These are phyloP conservation scores for Syngnathus acus DNA, from an alignment of 2,797 vertebrate species.

Conservation along the genomic window DNA sequence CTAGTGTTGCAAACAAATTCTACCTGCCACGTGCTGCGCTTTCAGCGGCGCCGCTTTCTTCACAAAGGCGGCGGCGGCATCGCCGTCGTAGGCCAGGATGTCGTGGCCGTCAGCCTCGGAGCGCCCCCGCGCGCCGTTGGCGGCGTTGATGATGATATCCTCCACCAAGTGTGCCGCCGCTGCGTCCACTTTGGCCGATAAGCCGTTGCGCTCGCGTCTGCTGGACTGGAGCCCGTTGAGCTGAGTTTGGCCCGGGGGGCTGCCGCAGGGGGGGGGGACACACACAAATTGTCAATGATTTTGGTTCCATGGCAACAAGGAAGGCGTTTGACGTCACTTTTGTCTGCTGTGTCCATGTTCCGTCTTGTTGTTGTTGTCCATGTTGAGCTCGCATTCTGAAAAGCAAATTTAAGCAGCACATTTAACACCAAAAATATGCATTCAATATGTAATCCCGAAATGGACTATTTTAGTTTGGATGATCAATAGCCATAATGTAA, in stretches of 20 bases:
- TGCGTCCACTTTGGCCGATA: constrained; percentile 69
- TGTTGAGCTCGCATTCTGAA: constrained; percentile 20
- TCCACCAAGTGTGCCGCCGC: constrained; percentile 45
- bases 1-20: background rate
- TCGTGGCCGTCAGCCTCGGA: constrained; percentile 62
- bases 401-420: background rate
- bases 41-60: constrained; percentile 85
- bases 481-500: no score
- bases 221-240: constrained; percentile 80
- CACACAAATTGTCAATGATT: no score
- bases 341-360: constrained; percentile 56
- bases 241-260: constrained; percentile 49
- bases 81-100: constrained; percentile 82
- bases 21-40: constrained; percentile 91
- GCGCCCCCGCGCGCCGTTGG: constrained; percentile 64
- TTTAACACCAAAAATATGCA: no score
- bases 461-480: no score
- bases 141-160: constrained; percentile 68
- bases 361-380: constrained; percentile 38
- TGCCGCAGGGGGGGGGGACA: constrained; percentile 12
- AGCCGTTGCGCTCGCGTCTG: constrained; percentile 81
- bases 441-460: no score
- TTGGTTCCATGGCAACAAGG: background rate
- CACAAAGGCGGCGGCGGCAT: constrained; percentile 83
- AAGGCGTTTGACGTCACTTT: constrained; percentile 45